phyloP scores from a whole-genome alignment of 2,113 vertebrate genomes.

The Lepidothrix coronata region DNA sequence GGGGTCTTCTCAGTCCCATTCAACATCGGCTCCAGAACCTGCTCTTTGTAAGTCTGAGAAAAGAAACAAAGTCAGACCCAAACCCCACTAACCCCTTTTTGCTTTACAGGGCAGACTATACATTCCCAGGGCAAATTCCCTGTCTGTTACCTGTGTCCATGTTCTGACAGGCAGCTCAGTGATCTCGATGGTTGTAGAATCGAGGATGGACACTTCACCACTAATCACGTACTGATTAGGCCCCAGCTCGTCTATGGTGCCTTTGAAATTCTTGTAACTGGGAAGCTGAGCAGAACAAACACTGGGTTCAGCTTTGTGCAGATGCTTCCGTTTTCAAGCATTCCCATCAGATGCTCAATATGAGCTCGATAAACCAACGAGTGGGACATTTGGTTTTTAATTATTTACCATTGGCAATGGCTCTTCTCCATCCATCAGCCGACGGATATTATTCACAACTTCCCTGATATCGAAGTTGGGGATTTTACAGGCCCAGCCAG shows the following conservation, averaged over 20 bases:
- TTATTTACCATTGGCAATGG: constrained; percentile 87
- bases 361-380: background rate
- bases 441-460: constrained; percentile 88
- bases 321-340: background rate
- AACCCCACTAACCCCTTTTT: background rate
- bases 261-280: constrained; percentile 93
- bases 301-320: background rate
- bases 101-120: background rate
- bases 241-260: constrained; percentile 87
- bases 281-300: constrained; percentile 80
- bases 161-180: constrained; percentile 92
- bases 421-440: constrained; percentile 88
- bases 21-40: constrained; percentile 93
- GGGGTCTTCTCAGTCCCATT: constrained; percentile 93
- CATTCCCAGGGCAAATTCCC: background rate
- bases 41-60: constrained; percentile 90
- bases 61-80: constrained; percentile 1
- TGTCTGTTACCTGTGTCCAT: constrained; percentile 89
- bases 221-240: constrained; percentile 88
- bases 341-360: background rate
- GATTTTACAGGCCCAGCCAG: constrained; percentile 94
- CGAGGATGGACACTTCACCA: constrained; percentile 91
- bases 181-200: constrained; percentile 96
- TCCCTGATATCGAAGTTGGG: constrained; percentile 91
- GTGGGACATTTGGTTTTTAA: background rate